phyloP scores from a whole-genome alignment of 1,140 invertebrate species.

The Platorchestia sp. region DNA sequence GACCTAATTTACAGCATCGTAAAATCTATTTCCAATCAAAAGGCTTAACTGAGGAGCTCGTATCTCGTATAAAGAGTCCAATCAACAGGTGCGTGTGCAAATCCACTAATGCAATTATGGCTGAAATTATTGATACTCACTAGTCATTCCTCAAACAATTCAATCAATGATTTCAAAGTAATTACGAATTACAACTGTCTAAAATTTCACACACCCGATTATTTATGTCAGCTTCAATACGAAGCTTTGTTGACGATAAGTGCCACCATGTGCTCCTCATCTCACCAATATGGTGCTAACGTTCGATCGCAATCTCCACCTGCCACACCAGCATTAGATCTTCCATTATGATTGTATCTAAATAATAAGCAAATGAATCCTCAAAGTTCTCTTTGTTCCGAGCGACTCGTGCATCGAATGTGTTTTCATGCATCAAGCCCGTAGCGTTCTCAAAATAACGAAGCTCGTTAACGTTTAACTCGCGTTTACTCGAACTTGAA shows the following conservation, averaged over 20 bases:
- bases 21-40: too few species aligned
- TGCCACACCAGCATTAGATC: background rate
- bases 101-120: too few species aligned
- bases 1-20: too few species aligned
- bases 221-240: background rate
- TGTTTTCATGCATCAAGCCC: background rate
- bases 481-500: background rate
- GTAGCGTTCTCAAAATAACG: slow-evolving; percentile 20
- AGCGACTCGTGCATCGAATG: background rate
- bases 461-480: slow-evolving; percentile 32
- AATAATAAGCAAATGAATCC: background rate
- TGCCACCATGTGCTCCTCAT: too few species aligned
- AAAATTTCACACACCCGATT: too few species aligned
- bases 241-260: background rate
- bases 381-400: background rate
- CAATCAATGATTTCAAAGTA: background rate
- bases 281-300: background rate
- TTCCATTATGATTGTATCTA: background rate
- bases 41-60: too few species aligned
- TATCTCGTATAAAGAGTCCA: too few species aligned
- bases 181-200: background rate
- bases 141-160: background rate
- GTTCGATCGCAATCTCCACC: background rate
- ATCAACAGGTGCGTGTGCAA: too few species aligned
- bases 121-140: background rate